Percentiles rank a stretch among this genome's conserved stretches.
Evolutionary conservation across 2,113 vertebrate species (phyloP).

Genomic region (Platysternon megacephalum): DNA sequence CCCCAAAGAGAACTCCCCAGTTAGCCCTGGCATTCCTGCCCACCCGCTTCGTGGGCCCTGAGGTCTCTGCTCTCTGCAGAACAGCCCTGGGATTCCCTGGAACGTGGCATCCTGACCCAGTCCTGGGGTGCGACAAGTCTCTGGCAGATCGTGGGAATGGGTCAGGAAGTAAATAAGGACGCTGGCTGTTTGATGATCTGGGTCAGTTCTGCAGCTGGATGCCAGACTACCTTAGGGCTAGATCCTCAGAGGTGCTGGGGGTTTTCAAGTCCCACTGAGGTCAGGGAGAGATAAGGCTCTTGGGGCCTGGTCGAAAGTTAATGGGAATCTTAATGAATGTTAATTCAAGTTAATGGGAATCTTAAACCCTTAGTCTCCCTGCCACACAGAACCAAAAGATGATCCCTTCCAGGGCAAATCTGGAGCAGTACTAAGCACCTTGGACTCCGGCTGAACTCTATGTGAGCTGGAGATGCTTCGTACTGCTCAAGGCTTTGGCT

Average conservation of each 20-base stretch:
- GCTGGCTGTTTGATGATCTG: fast-evolving
- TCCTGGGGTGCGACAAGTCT: neutral
- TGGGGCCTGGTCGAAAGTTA: neutral
- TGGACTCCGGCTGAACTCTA: neutral
- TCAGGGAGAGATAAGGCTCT: neutral
- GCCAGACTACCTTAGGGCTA: neutral
- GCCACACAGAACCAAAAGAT: neutral
- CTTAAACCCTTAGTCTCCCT: neutral
- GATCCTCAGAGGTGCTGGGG: neutral
- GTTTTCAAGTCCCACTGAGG: neutral
- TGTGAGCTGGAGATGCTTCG: neutral
- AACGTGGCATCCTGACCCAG: neutral
- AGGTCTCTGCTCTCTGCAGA: neutral
- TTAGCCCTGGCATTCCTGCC: neutral
- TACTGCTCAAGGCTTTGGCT: neutral
- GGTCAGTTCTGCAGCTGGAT: neutral
- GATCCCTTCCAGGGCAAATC: neutral
- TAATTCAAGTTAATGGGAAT: fast-evolving
- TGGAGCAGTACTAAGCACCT: neutral
- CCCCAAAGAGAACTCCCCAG: neutral
- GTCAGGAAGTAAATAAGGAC: fast-evolving
- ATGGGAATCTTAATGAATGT: neutral
- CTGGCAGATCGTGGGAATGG: neutral
- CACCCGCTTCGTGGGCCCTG: neutral
- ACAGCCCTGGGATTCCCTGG: neutral